Evolutionary conservation across 2,797 vertebrate species (phyloP).

Genomic region (Euphonia xanthogaster): DNA sequence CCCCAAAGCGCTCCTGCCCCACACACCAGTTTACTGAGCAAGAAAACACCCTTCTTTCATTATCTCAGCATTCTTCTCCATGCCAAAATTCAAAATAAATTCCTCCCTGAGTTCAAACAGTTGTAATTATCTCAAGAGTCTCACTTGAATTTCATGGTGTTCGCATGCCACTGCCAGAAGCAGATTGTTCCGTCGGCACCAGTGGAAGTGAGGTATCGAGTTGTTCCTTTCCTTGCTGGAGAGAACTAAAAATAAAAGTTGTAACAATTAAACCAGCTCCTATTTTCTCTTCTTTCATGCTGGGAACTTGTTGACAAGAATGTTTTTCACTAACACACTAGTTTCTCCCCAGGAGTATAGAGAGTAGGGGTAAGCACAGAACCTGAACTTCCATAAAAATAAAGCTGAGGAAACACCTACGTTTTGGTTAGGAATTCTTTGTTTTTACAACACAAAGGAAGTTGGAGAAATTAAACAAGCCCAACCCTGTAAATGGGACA

Average conservation of each 20-base stretch:
- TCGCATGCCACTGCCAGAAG: conserved; percentile 96
- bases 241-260: conserved; percentile 85
- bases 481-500: background rate
- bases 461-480: background rate
- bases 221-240: conserved; percentile 87
- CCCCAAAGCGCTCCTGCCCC: background rate
- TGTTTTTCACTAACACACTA: background rate
- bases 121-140: conserved; percentile 38
- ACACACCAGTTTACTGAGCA: background rate
- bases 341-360: background rate
- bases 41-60: background rate
- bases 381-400: background rate
- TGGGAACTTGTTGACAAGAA: background rate
- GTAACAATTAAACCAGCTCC: conserved; percentile 15
- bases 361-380: background rate
- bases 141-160: conserved; percentile 93
- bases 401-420: background rate
- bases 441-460: background rate
- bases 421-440: background rate
- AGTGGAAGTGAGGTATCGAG: conserved; percentile 93
- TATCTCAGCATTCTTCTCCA: background rate
- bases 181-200: conserved; percentile 98
- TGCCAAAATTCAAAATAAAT: background rate
- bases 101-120: background rate
- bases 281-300: background rate